Conservation (phyloP, 2,113 vertebrate species). For the Sceloporus undulatus region DNA sequence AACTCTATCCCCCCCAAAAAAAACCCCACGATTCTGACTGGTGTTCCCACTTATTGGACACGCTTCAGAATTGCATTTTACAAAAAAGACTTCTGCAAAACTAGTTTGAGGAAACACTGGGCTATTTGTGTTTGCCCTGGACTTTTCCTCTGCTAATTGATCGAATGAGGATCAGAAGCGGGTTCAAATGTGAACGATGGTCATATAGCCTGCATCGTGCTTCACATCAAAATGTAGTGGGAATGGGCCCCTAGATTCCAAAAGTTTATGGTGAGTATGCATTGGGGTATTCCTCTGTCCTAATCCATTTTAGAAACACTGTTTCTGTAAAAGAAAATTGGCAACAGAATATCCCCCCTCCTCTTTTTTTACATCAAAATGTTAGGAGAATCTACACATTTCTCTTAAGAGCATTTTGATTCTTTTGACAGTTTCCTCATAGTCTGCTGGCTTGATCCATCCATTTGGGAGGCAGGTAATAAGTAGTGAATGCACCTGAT, state of each 20-base stretch:
- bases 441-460: conserved; percentile 1
- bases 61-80: too few species aligned
- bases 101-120: too few species aligned
- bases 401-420: conserved; percentile 19
- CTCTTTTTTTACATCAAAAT: neutral
- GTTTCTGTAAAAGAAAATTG: neutral
- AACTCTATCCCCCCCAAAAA: too few species aligned
- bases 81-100: too few species aligned
- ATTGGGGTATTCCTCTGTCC: neutral
- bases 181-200: too few species aligned
- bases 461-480: conserved; percentile 29
- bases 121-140: too few species aligned
- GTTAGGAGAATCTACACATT: conserved; percentile 26
- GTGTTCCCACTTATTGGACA: too few species aligned
- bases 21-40: too few species aligned
- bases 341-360: neutral
- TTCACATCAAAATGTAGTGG: too few species aligned
- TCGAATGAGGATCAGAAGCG: too few species aligned
- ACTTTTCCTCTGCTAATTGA: too few species aligned
- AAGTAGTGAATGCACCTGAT: conserved; percentile 49
- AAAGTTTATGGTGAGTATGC: neutral
- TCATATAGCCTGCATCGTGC: too few species aligned
- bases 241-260: neutral
- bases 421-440: conserved; percentile 14
- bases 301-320: neutral